Evolutionary conservation across 2,888 invertebrate genomes (phyloP), one percentile per base, ranked within the genome.

Genomic region (Brachyptera risi): DNA sequence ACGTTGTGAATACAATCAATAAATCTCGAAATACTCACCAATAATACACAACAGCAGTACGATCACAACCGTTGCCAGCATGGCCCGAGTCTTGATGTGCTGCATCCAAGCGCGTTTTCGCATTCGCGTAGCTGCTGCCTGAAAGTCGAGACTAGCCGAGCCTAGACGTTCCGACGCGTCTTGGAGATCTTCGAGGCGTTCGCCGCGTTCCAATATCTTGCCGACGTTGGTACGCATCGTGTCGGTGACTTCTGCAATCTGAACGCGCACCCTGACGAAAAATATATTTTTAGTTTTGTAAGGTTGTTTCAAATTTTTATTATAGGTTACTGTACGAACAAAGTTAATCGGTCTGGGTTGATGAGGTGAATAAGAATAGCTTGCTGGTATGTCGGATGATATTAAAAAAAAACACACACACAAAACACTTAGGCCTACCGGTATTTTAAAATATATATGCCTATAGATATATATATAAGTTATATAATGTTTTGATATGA

Each of bases 151-250:
- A 35, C 74, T 73, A 0, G 71, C 69, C 44, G 71, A 65, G 17
- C 63, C 69, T 37, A 76, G 66, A 23, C 73, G 70, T 59, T 75
- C 74, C 58, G 75, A 75, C 1, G 72, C 72, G 40, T 71, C 68
- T 61, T 74, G 74, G 15, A 76, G 67, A 61, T 75, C 72, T 56
- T 75, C 75, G 31, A 75, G 64, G 50, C 70, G 71, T 19, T 75
- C 75, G 1, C 75, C 75, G 26, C 76, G 69, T 27, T 75, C 75
- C 67, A 76, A 68, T 2, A 76, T 71, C 65, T 72, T 74, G 56
- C 73, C 71, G 3, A 76, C 74, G 64, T 76, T 76, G 26, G 72
- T 71, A 1, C 74, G 70, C 75, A 76, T 76, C 17, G 71, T 71
- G 31, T 74, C 73, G 0, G 75, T 73, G 19, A 75, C 75, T 60